Conservation (phyloP, 2,113 vertebrate genomes). For the Cichladusa arquata region DNA sequence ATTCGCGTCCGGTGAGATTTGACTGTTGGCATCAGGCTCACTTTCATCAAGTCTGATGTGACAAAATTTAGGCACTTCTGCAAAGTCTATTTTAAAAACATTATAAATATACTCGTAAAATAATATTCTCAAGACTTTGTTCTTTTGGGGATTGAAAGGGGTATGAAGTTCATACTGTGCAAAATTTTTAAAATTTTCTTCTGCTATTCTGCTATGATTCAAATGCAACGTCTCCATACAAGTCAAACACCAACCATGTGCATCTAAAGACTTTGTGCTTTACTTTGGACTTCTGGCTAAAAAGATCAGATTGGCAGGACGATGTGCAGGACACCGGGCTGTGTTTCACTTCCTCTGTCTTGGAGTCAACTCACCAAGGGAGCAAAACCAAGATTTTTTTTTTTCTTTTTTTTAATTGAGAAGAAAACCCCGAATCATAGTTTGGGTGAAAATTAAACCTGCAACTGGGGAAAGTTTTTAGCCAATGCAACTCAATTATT, state of each 20-base stretch:
- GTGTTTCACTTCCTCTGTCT: constrained; percentile 65
- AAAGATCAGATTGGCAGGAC: constrained; percentile 58
- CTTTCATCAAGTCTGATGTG: constrained; percentile 80
- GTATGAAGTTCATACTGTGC: constrained; percentile 83
- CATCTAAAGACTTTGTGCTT: constrained; percentile 80
- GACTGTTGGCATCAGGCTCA: constrained; percentile 74
- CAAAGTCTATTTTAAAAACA: constrained; percentile 85
- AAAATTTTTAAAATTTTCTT: constrained; percentile 74
- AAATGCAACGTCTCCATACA: constrained; percentile 73
- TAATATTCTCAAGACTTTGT: constrained; percentile 85
- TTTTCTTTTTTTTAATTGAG: background rate
- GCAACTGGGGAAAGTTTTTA: constrained; percentile 65
- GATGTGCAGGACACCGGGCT: constrained; percentile 51
- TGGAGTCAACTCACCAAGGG: constrained; percentile 35
- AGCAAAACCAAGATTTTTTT: constrained; percentile 29
- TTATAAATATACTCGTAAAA: constrained; percentile 83
- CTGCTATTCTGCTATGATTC: constrained; percentile 74
- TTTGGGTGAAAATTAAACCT: constrained; percentile 65
- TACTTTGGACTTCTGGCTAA: constrained; percentile 66
- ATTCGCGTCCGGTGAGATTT: constrained; percentile 60
- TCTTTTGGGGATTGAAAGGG: constrained; percentile 68
- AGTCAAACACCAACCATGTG: constrained; percentile 71
- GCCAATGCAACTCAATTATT: constrained; percentile 77
- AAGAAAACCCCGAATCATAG: constrained; percentile 49
- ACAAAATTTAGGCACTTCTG: constrained; percentile 89